Conservation (phyloP, 2,113 vertebrate species). For the Pao palembangensis region DNA sequence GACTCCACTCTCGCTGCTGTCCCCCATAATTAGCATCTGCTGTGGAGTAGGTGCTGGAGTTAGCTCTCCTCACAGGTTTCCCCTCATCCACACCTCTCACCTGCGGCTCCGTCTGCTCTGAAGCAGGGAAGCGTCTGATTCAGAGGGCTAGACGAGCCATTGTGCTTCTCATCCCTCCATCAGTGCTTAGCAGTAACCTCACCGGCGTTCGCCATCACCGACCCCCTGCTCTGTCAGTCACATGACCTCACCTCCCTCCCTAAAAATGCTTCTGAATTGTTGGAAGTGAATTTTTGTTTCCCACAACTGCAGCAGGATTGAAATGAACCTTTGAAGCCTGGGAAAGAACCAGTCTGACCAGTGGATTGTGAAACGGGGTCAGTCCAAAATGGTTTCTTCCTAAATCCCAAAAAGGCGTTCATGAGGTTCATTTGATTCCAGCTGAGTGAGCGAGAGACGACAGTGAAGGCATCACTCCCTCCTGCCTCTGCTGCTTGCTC, state of each 20-base stretch:
- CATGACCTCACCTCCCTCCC: slow-evolving; percentile 36
- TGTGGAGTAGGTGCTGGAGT: neutral
- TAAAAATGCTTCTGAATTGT: neutral
- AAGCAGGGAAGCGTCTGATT: too few relatives aligned
- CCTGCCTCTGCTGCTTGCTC: slow-evolving; percentile 7
- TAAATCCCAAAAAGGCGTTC: neutral
- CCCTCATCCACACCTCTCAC: neutral
- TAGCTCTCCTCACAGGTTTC: neutral
- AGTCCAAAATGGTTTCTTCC: neutral
- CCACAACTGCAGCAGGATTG: neutral
- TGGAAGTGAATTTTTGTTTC: slow-evolving; percentile 30
- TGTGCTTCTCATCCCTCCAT: slow-evolving; percentile 11
- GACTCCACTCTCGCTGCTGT: slow-evolving; percentile 41
- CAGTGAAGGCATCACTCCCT: slow-evolving; percentile 17
- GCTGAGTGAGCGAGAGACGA: slow-evolving; percentile 36
- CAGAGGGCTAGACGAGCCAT: neutral
- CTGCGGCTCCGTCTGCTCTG: too few relatives aligned
- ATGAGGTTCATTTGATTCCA: slow-evolving; percentile 3
- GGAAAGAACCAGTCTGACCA: neutral
- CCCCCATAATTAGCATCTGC: slow-evolving; percentile 15
- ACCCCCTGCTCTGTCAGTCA: slow-evolving; percentile 15
- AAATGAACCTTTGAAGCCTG: too few relatives aligned
- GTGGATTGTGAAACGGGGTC: too few relatives aligned
- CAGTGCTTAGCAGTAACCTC: slow-evolving; percentile 35
- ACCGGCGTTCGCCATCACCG: slow-evolving; percentile 25